These are phyloP conservation scores for Trachelus stipa DNA, from an alignment of 2,888 invertebrate species.

Conservation along the genomic window DNA sequence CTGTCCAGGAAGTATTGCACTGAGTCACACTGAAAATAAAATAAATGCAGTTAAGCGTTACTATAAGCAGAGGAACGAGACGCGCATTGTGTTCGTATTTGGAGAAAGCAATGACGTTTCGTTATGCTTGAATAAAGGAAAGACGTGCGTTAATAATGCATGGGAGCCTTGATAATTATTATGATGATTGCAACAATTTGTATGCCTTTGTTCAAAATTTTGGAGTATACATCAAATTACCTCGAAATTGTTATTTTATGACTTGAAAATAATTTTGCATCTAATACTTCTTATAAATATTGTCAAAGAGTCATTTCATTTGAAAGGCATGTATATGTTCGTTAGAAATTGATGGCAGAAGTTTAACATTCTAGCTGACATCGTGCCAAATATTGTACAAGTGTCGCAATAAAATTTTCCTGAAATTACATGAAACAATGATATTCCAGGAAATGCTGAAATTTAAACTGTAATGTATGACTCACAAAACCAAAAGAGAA, in stretches of 20 bases:
- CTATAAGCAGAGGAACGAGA: not conserved
- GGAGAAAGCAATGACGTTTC: slow-evolving; percentile 9
- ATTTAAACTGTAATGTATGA: not conserved
- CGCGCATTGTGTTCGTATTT: slow-evolving; percentile 7
- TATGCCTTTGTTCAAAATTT: not conserved
- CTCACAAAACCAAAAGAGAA: not conserved
- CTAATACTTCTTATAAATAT: not conserved
- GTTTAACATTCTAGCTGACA: no score
- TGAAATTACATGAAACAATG: not conserved
- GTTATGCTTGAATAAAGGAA: not conserved
- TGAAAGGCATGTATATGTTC: not conserved
- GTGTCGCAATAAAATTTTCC: not conserved
- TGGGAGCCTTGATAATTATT: not conserved
- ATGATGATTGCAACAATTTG: not conserved
- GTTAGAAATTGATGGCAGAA: no score
- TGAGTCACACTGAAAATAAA: slow-evolving; percentile 87
- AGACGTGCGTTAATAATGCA: not conserved
- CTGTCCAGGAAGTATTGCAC: slow-evolving; percentile 97
- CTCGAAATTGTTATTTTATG: not conserved
- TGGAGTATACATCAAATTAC: not conserved
- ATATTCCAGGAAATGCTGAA: not conserved
- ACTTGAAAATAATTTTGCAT: not conserved
- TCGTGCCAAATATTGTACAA: no score
- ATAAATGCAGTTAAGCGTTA: slow-evolving; percentile 46
- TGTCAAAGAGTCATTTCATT: not conserved